A percentile compares a stretch with the other conserved stretches of the same genome.
phyloP scores from a whole-genome alignment of 1,140 invertebrate genomes.

The Penaeus chinensis region DNA sequence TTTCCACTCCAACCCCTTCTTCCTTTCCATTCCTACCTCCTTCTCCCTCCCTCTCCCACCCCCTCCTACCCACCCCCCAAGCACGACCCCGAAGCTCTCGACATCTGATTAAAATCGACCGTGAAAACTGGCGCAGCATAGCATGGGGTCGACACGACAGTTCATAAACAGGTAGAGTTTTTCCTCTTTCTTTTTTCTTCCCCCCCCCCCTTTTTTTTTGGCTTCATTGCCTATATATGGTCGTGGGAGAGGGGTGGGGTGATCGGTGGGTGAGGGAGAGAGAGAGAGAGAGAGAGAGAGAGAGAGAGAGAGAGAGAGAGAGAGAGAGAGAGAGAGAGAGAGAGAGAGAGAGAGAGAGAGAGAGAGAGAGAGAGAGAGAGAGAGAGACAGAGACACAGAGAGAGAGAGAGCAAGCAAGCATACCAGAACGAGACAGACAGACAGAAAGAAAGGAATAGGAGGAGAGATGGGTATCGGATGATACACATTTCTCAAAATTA shows the following conservation, averaged over 20 bases:
- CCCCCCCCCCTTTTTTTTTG: not conserved
- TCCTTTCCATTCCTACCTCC: not conserved
- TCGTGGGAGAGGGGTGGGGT: not conserved
- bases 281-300: not conserved
- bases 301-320: no score
- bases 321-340: not conserved
- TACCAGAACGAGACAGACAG: not conserved
- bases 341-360: constrained; percentile 11
- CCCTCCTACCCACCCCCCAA: not conserved
- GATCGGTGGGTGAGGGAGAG: not conserved
- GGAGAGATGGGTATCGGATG: not conserved
- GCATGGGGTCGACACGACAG: no score
- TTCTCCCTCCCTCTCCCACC: not conserved
- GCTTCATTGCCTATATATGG: not conserved
- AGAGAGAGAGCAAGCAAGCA: not conserved
- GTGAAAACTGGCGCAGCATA: no score
- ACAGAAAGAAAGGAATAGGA: not conserved
- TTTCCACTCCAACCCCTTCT: not conserved
- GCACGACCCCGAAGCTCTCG: not conserved
- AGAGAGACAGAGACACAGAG: not conserved
- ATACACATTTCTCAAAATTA: no score
- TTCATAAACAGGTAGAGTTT: not conserved
- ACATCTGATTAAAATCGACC: not conserved
- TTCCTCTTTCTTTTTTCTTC: not conserved
- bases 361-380: constrained; percentile 38